Evolutionary conservation across 2,797 vertebrate genomes (phyloP), one percentile per base, ranked within the genome.

Genomic region (Apogon hyalosoma): DNA sequence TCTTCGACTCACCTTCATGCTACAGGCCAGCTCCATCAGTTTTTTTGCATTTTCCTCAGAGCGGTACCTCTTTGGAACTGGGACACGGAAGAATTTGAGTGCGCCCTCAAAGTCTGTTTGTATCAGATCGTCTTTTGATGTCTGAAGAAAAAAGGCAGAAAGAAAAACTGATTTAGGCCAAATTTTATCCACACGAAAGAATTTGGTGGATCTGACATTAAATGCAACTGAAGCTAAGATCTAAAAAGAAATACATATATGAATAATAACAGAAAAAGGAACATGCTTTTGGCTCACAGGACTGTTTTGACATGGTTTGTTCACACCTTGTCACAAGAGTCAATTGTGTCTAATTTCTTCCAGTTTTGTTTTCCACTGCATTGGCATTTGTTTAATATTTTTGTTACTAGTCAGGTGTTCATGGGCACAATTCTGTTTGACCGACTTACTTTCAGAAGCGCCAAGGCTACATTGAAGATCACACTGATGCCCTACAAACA

Each of bases 21-120:
- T 96, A 75, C 98, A 99, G 2, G 98, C 98, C 69, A 99, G 90
- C 80, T 99, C 98, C 98, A 99, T 99, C 78, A 99, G 93, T 74
- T 97, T 99, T 88, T 99, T 99, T 51, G 98, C 98, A 2, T 99
- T 99, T 85, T 99, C 98, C 90, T 99, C 98, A 0, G 97, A 99
- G 43, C 98, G 97, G n/a, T 99, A 99, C 39, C 98, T 94, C 90
- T 99, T 99, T 16, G 98, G 98, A 84, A 99, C 96, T 1, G 98
- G 98, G 48, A 99, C 98, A 0, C 98, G 96, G 88, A 99, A 99
- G 87, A 98, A 99, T 72, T 99, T 99, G 38, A 99, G 92, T 2
- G 98, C 98, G 36, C 98, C 98, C 85, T 99, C 98, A 1, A 99
- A 99, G 86, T 99, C 98, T 0, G 97, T 95, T 87, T 97, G 92